Conservation (phyloP, 1,140 invertebrate genomes). For the Scaptomyza hsui region DNA sequence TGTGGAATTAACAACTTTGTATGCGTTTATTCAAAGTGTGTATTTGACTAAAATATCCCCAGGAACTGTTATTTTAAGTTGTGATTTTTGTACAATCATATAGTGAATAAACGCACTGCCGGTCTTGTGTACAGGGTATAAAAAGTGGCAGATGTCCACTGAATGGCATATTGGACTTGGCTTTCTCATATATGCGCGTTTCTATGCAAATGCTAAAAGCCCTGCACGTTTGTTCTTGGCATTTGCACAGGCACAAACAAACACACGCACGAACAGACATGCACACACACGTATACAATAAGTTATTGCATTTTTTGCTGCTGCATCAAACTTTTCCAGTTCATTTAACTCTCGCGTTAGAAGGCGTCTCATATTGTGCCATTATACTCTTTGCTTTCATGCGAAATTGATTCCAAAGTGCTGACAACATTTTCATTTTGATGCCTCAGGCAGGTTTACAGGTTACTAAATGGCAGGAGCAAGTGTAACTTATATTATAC, state of each 20-base stretch:
- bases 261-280: constrained; percentile 7
- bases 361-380: constrained; percentile 26
- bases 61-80: too few relatives aligned
- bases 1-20: constrained; percentile 26
- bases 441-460: constrained; percentile 13
- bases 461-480: constrained; percentile 14
- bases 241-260: constrained; percentile 17
- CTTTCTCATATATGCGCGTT: constrained; percentile 56
- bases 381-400: constrained; percentile 33
- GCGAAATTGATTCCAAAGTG: constrained; percentile 44
- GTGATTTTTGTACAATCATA: too few relatives aligned
- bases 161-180: constrained; percentile 33
- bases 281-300: constrained; percentile 20
- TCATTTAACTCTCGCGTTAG: constrained; percentile 58
- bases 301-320: constrained; percentile 61
- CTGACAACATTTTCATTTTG: constrained; percentile 30
- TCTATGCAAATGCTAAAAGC: constrained; percentile 58
- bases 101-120: background rate
- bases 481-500: constrained; percentile 6
- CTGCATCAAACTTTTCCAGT: constrained; percentile 73
- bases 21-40: background rate
- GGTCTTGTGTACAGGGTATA: constrained; percentile 3
- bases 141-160: constrained; percentile 23
- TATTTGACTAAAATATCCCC: background rate
- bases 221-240: constrained; percentile 32